These are phyloP conservation scores for Sminthopsis crassicaudata DNA, from an alignment of 2,113 vertebrate genomes.

Conservation along the genomic window DNA sequence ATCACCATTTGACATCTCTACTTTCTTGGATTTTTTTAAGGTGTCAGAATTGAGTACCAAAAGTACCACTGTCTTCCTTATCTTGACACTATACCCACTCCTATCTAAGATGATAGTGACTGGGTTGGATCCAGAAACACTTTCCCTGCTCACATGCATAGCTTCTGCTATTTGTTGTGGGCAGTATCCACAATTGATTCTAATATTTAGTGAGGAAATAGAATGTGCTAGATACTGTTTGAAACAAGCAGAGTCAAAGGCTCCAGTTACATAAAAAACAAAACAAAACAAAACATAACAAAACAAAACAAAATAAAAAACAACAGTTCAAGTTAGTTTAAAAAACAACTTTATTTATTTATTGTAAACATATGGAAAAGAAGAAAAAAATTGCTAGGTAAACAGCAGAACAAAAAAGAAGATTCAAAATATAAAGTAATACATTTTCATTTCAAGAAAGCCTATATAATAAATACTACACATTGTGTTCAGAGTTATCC, in stretches of 20 bases:
- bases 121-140: constrained; percentile 16
- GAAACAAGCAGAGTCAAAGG: constrained; percentile 46
- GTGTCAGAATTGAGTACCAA: not conserved
- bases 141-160: not conserved
- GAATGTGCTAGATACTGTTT: constrained; percentile 33
- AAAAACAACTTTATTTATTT: too few relatives aligned
- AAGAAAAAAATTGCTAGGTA: too few relatives aligned
- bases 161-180: constrained; percentile 42
- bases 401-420: too few relatives aligned
- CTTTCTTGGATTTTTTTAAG: not conserved
- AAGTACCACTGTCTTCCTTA: not conserved
- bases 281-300: too few relatives aligned
- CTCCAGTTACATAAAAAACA: not conserved
- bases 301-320: too few relatives aligned
- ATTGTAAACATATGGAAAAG: too few relatives aligned
- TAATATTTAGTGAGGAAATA: constrained; percentile 50
- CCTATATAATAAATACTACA: too few relatives aligned
- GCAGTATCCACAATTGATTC: constrained; percentile 38
- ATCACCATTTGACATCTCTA: not conserved
- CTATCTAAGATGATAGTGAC: not conserved
- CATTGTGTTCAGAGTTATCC: too few relatives aligned
- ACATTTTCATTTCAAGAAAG: too few relatives aligned
- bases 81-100: not conserved
- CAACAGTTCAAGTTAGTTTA: constrained; percentile 47
- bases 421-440: too few relatives aligned